Evolutionary conservation across 2,888 invertebrate species (phyloP), one percentile per base, ranked within the genome.

Genomic region (Microctonus aethiopoides): DNA sequence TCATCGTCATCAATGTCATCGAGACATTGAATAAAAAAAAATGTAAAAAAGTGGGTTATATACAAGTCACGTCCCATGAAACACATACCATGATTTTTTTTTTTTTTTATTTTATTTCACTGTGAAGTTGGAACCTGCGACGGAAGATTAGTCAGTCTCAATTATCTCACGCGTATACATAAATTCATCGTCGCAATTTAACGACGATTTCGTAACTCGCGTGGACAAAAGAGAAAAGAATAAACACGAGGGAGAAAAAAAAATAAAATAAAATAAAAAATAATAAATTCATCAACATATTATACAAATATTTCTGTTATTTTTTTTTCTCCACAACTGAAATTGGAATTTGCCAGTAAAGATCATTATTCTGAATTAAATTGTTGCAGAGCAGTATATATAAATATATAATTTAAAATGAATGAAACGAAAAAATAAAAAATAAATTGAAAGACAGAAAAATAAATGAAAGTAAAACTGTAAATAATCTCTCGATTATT

Each of bases 141-240:
- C 24, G 22, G 20, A 29, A 36, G 29, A 68, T 63, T 68, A 62
- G 62, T 57, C 56, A 63, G 46, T 39, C 20, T 11, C 56, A 68
- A 67, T 67, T 61, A 52, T 61, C 36, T 24, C 39, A 36, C n/a
- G 24, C 26, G 29, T 32, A 24, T 39, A n/a, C n/a, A 60, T 39
- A 60, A 39, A 60, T 56, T 68, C 54, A 22, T 62, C 29, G 62
- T 57, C 22, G 56, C 54, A 57, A 32, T 54, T 56, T 41, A 39
- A 32, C 51, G 32, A 24, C 13, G 22, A 57, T 68, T 63, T 62
- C 62, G 34, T 41, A 68, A 68, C n/a, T n/a, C 57, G 56, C 32
- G 62, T 62, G 62, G 41, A 39, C 51, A 41, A 66, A 59, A 51
- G 34, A 67, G 46, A 46, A 46, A 46, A 46, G 9, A 20, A 41